Evolutionary conservation across 2,113 vertebrate species (phyloP).

Genomic region (Colaptes auratus): DNA sequence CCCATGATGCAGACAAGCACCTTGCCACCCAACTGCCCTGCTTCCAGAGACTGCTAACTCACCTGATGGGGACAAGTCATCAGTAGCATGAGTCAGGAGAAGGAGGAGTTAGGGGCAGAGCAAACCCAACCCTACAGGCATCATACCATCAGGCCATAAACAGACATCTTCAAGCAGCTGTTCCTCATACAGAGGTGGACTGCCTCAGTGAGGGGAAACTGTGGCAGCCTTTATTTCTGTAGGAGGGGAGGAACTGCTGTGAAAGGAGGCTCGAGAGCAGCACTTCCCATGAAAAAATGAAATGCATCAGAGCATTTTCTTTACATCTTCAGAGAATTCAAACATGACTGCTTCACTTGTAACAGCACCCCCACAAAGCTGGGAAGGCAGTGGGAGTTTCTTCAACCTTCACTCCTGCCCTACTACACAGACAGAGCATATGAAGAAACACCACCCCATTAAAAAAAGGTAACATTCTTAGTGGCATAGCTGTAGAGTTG

Average conservation of each 20-base stretch:
- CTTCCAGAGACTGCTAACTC: not conserved
- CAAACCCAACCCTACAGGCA: not conserved
- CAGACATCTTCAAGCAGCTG: not conserved
- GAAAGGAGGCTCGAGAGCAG: not conserved
- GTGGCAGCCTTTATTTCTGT: not conserved
- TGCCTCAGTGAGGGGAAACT: not conserved
- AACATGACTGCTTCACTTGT: not conserved
- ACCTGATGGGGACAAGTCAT: not conserved
- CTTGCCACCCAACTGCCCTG: accelerated
- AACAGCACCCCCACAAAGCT: not conserved
- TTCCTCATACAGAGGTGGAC: not conserved
- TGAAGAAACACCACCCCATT: not conserved
- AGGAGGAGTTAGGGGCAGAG: not conserved
- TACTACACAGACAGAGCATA: not conserved
- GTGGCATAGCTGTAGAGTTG: not conserved
- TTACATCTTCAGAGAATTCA: not conserved
- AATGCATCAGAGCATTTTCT: not conserved
- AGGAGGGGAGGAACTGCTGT: not conserved
- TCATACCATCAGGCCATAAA: not conserved
- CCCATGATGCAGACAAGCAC: not conserved
- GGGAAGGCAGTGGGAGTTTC: not conserved
- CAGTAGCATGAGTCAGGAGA: not conserved
- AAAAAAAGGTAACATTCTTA: not conserved
- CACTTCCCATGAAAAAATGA: not conserved
- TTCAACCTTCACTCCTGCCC: accelerated